Evolutionary conservation across 1,140 invertebrate species (phyloP), one percentile per base, ranked within the genome.

Genomic region (Arctopsyche grandis): DNA sequence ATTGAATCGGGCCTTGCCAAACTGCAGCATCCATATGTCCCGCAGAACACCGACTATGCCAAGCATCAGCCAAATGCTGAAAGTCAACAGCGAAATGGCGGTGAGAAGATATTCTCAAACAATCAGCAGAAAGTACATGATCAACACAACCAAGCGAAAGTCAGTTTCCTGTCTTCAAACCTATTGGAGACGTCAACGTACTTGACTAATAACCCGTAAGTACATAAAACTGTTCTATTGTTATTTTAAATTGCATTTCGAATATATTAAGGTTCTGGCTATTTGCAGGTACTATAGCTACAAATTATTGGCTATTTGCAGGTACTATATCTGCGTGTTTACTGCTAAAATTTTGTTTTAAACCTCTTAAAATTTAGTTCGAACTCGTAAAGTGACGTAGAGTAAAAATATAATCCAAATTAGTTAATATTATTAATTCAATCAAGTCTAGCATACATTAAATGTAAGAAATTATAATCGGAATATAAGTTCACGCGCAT

Each of bases 151-250:
- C 78, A 74, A 58, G 58, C 58, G n/a, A 79, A 76, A 76, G 79
- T 80, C 48, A 80, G 75, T 52, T 80, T 80, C 21, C 21, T 80
- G 5, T 38, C 79, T 5, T 26, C 74, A 22, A 80, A 77, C 46
- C 56, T 77, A 48, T 29, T 77, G 29, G 74, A 76, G 9, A 56
- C 10, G 12, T 76, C 74, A 9, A 16, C 22, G 9, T 16, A 9
- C 1, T 10, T 43, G 14, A 46, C 43, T 46, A 7, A 66, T 3
- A 19, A 26, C 21, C 26, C 69, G 56, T 63, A 76, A 63, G 75
- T 73, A 16, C 70, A 46, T 5, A 26, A 48, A 14, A 46, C 1
- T 48, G 46, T 73, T 46, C 10, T 46, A 73, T 44, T 29, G n/a
- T 73, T 73, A 44, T 14, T 46, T 3, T 44, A 38, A 38, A 38